Evolutionary conservation across 2,797 vertebrate species (phyloP), one percentile per base, ranked within the genome.

Genomic region (Remorina albescens): DNA sequence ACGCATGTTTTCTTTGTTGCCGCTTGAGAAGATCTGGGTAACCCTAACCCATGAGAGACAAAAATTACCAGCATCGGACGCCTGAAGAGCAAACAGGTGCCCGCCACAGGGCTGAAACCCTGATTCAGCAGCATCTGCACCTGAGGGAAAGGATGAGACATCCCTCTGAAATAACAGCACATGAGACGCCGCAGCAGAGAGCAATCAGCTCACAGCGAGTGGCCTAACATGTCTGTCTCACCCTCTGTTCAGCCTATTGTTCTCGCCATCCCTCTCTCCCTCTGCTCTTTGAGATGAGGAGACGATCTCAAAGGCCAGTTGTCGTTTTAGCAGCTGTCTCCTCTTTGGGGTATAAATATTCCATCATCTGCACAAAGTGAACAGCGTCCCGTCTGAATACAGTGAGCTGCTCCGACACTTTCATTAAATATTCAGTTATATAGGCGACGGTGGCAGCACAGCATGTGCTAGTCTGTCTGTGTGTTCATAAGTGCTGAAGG

Each of bases 371-470:
- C 2, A 21, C 76, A 64, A 83, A 54, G 71, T 46, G 46, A 78
- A 74, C 12, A 12, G 10, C 32, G 54, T 74, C 69, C 76, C 23
- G 42, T 44, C 71, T 68, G 66, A 68, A 67, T 34, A 61, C 75
- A 60, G 82, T 81, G 82, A 88, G 83, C 84, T 78, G 80, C 86
- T 81, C 58, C 44, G 75, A 92, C 82, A 86, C 76, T 46, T 73
- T 71, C 83, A 90, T 93, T 51, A 90, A 91, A 90, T 89, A 91
- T 93, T 90, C 74, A 91, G 72, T 51, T 37, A 32, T 61, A 80
- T 25, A 66, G 78, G 65, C 78, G 71, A 71, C 86, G 64, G 65
- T 47, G 75, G 71, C 67, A 42, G 53, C 16, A 30, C 9, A 28
- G 67, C 12, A 0, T 37, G 32, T 49, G 47, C 47, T 53, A 46